Conservation (phyloP, 53 echinoderm and acorn worm species). For the Temnopleurus reevesii region DNA sequence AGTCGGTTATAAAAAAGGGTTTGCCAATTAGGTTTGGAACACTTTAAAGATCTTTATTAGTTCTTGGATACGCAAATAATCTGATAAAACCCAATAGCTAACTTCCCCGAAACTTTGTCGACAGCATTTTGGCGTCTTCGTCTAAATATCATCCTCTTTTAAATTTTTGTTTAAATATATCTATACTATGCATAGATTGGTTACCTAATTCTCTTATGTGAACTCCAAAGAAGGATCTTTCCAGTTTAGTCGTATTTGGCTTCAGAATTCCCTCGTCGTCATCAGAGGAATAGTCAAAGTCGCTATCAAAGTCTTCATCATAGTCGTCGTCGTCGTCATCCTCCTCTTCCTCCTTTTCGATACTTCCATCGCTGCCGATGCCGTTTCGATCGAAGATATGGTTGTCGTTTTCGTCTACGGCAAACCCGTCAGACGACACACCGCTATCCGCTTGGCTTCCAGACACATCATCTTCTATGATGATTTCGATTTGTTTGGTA, state of each 20-base stretch:
- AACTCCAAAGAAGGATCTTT: constrained; percentile 81
- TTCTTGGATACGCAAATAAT: no score
- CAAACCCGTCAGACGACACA: constrained; percentile 1
- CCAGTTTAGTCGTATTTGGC: constrained; percentile 61
- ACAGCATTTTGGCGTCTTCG: no score
- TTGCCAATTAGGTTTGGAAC: no score
- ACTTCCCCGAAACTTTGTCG: no score
- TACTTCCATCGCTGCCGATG: constrained; percentile 15
- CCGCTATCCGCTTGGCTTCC: constrained; percentile 44
- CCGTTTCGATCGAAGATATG: constrained; percentile 18
- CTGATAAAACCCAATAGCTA: no score
- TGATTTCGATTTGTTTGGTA: not conserved
- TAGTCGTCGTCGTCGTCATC: constrained; percentile 42
- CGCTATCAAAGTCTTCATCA: constrained; percentile 31
- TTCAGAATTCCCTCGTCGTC: constrained; percentile 10
- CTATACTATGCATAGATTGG: no score
- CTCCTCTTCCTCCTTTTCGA: constrained; percentile 43
- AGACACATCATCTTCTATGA: constrained; percentile 2
- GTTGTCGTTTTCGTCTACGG: constrained; percentile 53
- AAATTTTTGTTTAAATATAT: no score
- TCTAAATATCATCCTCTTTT: no score
- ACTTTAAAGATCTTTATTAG: no score
- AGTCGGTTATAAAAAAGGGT: no score
- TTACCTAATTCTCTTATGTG: constrained; percentile 92
- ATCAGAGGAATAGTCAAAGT: constrained; percentile 51